Evolutionary conservation across 2,888 invertebrate genomes (phyloP).

Genomic region (Melikaiella ostensackeni): DNA sequence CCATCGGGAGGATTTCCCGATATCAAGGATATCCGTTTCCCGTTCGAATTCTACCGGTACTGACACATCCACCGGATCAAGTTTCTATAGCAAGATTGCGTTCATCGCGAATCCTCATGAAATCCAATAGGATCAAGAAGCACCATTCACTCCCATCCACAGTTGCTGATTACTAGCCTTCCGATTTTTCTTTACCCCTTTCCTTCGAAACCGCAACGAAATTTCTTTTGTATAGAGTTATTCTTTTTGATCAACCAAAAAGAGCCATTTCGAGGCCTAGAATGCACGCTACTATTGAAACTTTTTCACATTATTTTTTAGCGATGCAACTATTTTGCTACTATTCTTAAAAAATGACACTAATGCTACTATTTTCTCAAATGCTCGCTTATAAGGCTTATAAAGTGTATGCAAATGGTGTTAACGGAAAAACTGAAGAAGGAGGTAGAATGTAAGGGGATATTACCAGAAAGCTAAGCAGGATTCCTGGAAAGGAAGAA

Average conservation of each 20-base stretch:
- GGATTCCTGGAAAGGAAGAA: no score
- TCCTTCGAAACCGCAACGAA: not conserved
- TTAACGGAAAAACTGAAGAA: no score
- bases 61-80: constrained; percentile 4
- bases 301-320: no score
- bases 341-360: not conserved
- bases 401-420: no score
- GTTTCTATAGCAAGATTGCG: constrained; percentile 7
- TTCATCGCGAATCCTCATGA: constrained; percentile 10
- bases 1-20: constrained; percentile 17
- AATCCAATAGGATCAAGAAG: constrained; percentile 18
- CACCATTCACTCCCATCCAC: constrained; percentile 11
- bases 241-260: no score
- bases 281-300: no score
- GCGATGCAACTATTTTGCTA: not conserved
- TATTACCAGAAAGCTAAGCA: no score
- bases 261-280: no score
- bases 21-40: constrained; percentile 11
- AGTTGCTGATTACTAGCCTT: not conserved
- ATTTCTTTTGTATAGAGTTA: not conserved
- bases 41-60: not conserved
- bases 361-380: no score
- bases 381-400: no score
- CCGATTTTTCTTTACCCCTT: not conserved
- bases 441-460: no score